Evolutionary conservation across 1,140 invertebrate species (phyloP).

Genomic region (Saxidomus purpurata): DNA sequence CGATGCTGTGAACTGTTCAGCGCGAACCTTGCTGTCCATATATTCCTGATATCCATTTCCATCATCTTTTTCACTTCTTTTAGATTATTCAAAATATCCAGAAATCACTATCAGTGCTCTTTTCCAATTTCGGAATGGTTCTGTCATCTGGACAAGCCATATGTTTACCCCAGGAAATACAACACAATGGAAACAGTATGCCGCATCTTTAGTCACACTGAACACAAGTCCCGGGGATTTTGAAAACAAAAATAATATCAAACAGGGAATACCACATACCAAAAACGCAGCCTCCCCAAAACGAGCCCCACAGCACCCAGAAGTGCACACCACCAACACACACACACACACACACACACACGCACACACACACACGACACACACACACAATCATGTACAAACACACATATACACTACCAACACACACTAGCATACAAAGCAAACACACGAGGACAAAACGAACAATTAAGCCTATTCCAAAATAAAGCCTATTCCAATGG

Average conservation of each 20-base stretch:
- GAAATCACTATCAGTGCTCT: not conserved
- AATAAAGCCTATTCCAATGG: not conserved
- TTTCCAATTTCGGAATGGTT: slow-evolving; percentile 8
- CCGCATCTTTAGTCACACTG: not conserved
- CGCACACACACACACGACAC: too few species aligned
- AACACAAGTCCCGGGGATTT: not conserved
- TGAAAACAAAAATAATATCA: too few species aligned
- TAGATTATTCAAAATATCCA: not conserved
- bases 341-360: too few species aligned
- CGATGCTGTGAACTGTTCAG: slow-evolving; percentile 11
- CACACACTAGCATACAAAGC: too few species aligned
- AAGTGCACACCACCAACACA: too few species aligned
- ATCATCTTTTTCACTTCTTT: slow-evolving; percentile 1
- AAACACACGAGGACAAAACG: too few species aligned
- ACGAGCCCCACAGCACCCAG: too few species aligned
- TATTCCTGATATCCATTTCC: not conserved
- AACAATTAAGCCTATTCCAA: too few species aligned
- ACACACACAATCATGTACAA: too few species aligned
- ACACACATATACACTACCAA: too few species aligned
- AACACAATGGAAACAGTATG: slow-evolving; percentile 3
- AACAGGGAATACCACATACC: too few species aligned
- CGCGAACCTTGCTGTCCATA: slow-evolving; percentile 9
- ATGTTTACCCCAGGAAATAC: not conserved
- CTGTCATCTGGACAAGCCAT: not conserved
- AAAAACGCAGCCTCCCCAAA: too few species aligned